Conservation (phyloP, 2,113 vertebrate species). For the Setophaga petechia region DNA sequence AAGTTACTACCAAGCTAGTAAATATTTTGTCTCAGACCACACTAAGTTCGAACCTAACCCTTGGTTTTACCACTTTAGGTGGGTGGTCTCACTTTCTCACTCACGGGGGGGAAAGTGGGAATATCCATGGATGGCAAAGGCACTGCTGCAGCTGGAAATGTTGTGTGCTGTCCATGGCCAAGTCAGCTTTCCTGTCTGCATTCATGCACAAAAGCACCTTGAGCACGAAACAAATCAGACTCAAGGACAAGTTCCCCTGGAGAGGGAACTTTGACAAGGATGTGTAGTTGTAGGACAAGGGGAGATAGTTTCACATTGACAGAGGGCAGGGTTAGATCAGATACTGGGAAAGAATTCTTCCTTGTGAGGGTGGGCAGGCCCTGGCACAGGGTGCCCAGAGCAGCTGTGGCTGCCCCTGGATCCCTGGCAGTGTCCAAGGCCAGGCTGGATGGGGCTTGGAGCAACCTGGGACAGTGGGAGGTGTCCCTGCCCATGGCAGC, state of each 20-base stretch:
- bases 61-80: not conserved
- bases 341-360: not conserved
- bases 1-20: slow-evolving; percentile 26
- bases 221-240: not conserved
- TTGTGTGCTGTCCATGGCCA: not conserved
- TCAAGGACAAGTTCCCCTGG: not conserved
- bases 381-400: not conserved
- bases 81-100: slow-evolving; percentile 5
- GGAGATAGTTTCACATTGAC: not conserved
- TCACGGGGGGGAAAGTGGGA: fast-evolving
- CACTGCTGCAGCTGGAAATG: not conserved
- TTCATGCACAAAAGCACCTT: not conserved
- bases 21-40: slow-evolving; percentile 37
- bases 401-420: not conserved
- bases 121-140: not conserved
- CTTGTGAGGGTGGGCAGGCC: fast-evolving
- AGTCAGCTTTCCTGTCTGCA: not conserved
- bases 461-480: fast-evolving
- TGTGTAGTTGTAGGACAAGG: not conserved
- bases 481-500: fast-evolving
- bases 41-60: not conserved
- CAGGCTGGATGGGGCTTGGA: fast-evolving
- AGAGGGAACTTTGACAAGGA: not conserved
- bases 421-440: fast-evolving
- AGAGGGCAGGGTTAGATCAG: too few species aligned